Base-by-base conservation (phyloP, 2,888 invertebrate genomes). In the Chironomus riparius region DNA sequence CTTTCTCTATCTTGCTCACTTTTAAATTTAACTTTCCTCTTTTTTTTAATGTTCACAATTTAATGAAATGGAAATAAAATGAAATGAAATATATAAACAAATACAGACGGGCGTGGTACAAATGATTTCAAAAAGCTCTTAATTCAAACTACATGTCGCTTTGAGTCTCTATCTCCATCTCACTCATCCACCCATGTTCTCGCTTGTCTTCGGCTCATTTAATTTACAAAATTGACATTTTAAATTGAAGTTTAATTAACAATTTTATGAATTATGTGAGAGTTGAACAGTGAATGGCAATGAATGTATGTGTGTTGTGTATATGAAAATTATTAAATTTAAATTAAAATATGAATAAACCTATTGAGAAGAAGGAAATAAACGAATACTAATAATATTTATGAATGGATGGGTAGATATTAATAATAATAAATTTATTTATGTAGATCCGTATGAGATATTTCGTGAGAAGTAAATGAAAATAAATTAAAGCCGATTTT, bases 191-290 rank as follows among this genome's bases (percentile, higher is more conserved):
- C 38, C 38, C 38, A 38, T 38, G 38, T 38, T 38, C 38, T 38
- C 10, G 38, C 38, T 38, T 38, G 38, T 28, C 47, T 28, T n/a
- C 62, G 61, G 72, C 47, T 73, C 72, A 73, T 73, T 73, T 73
- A 73, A 73, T 73, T 73, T 73, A 73, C n/a, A 38, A 73, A 73
- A 73, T 73, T 73, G 72, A 73, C 72, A 61, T 73, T 73, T 73
- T 28, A 62, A 62, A 73, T 73, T 61, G 72, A 73, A 73, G 72
- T 73, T 73, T 73, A 73, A 73, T 73, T 73, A 73, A 62, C 28
- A 73, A 73, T 56, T 38, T 61, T 73, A 65, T 65, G 65, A 65
- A 65, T 65, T 65, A 65, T 65, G 65, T 24, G 22, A 13, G 65
- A 18, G 56, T 15, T 56, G 15, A 18, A 56, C 56, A 18, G 13